Evolutionary conservation across 2,888 invertebrate species (phyloP).

Genomic region (Parnassius mnemosyne): DNA sequence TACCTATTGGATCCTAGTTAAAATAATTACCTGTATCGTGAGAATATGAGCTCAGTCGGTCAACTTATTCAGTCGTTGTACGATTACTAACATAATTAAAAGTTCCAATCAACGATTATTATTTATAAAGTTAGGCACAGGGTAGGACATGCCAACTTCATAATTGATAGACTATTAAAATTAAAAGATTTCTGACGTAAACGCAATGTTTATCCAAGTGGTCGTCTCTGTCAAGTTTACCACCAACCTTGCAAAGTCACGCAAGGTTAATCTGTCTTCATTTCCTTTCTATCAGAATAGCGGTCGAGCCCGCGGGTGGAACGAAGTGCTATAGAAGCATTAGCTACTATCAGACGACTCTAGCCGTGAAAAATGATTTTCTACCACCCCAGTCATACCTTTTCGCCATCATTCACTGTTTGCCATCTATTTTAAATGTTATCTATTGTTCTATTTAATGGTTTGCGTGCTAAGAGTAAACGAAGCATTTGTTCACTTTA

Average conservation of each 20-base stretch:
- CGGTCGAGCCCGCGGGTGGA: constrained; percentile 52
- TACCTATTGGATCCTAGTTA: no score
- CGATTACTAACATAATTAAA: no score
- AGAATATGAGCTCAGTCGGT: no score
- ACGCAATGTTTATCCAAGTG: constrained; percentile 40
- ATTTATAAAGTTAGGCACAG: no score
- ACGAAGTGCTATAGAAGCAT: constrained; percentile 62
- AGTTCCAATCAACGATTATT: no score
- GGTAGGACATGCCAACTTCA: background rate
- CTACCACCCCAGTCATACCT: constrained; percentile 67
- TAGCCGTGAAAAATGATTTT: constrained; percentile 76
- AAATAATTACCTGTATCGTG: no score
- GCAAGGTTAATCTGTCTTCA: constrained; percentile 78
- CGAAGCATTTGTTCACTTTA: constrained; percentile 37
- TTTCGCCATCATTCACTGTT: constrained; percentile 68
- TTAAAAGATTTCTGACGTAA: constrained; percentile 6
- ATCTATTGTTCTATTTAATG: constrained; percentile 59
- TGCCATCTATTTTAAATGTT: constrained; percentile 61
- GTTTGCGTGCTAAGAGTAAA: constrained; percentile 60
- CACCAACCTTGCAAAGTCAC: constrained; percentile 64
- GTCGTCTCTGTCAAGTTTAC: constrained; percentile 34
- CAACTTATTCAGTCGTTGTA: no score
- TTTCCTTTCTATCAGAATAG: constrained; percentile 77
- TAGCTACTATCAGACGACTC: constrained; percentile 70
- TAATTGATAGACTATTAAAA: constrained; percentile 6